Percentiles rank a stretch among this genome's conserved stretches.
Evolutionary conservation across 2,797 vertebrate species (phyloP).

Genomic region (Antennarius maculatus): DNA sequence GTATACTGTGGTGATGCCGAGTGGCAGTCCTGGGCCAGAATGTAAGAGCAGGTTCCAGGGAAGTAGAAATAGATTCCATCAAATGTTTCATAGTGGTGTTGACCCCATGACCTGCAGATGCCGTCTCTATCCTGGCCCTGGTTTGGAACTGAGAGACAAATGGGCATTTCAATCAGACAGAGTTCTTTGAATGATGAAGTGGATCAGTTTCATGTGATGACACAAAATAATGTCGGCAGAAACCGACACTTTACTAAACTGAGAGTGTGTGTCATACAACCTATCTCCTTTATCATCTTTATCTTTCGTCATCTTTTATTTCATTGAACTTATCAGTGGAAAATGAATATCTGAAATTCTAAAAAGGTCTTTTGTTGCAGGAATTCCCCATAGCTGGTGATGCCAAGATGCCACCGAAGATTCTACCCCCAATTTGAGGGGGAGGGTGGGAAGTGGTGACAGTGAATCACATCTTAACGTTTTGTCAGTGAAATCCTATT

Average conservation of each 20-base stretch:
- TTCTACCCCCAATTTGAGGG: slow-evolving; percentile 16
- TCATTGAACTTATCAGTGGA: slow-evolving; percentile 43
- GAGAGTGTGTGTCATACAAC: slow-evolving; percentile 8
- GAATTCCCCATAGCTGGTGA: slow-evolving; percentile 53
- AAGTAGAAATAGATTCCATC: slow-evolving; percentile 98
- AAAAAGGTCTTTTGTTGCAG: slow-evolving; percentile 57
- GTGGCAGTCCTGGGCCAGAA: slow-evolving; percentile 95
- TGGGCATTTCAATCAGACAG: slow-evolving; percentile 13
- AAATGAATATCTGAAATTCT: slow-evolving; percentile 51
- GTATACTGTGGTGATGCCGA: slow-evolving; percentile 90
- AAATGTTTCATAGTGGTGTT: slow-evolving; percentile 97
- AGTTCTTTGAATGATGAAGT: slow-evolving; percentile 17
- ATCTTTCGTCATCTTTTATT: slow-evolving; percentile 43
- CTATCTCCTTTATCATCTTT: slow-evolving; percentile 24
- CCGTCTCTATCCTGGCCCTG: slow-evolving; percentile 92
- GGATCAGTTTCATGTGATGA: slow-evolving; percentile 25
- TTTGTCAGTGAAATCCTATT: slow-evolving; percentile 18
- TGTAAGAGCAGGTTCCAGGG: slow-evolving; percentile 95
- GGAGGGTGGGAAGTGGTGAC: not conserved
- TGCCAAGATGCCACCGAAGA: slow-evolving; percentile 55
- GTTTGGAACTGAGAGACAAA: slow-evolving; percentile 88
- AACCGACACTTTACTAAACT: slow-evolving; percentile 11
- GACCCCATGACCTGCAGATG: slow-evolving; percentile 97
- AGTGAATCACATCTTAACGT: slow-evolving; percentile 48
- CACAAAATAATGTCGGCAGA: slow-evolving; percentile 14